These are phyloP conservation scores for Pluvianellus socialis DNA, from an alignment of 2,113 vertebrate species.

Conservation along the genomic window DNA sequence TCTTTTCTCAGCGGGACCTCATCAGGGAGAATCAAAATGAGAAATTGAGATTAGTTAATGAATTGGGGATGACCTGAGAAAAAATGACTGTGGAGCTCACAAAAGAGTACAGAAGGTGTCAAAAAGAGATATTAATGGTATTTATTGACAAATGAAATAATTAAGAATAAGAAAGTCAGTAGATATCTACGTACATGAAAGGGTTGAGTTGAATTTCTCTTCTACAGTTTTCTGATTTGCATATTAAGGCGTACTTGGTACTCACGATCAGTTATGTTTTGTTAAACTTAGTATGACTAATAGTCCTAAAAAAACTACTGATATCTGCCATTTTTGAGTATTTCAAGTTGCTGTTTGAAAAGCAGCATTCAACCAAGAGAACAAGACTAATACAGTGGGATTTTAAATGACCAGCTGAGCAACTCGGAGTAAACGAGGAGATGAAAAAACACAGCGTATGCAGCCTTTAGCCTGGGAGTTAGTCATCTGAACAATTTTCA, in stretches of 20 bases:
- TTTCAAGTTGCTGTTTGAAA: not conserved
- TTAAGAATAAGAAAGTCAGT: not conserved
- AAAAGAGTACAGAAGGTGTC: not conserved
- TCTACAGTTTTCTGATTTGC: not conserved
- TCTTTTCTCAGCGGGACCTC: not conserved
- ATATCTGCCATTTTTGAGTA: not conserved
- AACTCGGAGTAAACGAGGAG: fast-evolving
- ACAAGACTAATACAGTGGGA: too few relatives aligned
- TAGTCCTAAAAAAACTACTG: fast-evolving
- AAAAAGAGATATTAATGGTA: not conserved
- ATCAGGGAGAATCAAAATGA: not conserved
- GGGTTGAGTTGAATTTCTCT: not conserved
- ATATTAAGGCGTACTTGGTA: not conserved
- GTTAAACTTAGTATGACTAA: not conserved
- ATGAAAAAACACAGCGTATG: not conserved
- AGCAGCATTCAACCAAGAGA: not conserved
- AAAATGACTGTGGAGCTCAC: not conserved
- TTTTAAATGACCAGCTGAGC: not conserved
- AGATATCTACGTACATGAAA: not conserved
- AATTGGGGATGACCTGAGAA: not conserved
- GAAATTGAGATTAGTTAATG: not conserved
- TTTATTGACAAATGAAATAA: not conserved
- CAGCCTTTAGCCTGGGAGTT: not conserved
- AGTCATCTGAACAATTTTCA: not conserved
- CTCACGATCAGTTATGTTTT: not conserved